Base-by-base conservation (phyloP, 2,113 vertebrate species). In the Sinocyclocheilus anophthalmus region DNA sequence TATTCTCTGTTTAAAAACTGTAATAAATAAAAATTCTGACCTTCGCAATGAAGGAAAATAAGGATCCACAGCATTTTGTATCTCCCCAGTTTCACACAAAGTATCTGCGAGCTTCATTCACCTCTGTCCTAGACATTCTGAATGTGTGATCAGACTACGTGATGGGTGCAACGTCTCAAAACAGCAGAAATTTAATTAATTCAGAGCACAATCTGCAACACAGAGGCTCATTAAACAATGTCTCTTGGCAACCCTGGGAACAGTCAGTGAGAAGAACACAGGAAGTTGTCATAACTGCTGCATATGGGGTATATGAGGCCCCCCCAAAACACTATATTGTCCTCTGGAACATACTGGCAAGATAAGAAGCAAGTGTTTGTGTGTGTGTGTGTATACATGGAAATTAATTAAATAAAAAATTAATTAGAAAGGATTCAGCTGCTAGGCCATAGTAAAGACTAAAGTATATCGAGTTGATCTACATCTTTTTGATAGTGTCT, bases 161-260 rank as follows among this genome's bases (percentile, higher is more conserved):
- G 50, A 65, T 77, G 78, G 61, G 59, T 72, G 63, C 26, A 22
- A 61, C 9, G 30, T 73, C 70, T 86, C 84, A 73, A 48, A 26
- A 20, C 85, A 26, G 57, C 22, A 91, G 92, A 93, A 94, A 94
- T 94, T 93, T 93, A 94, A 95, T 95, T 88, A 93, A 55, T 88
- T 55, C 61, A 61, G 76, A 84, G 69, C 76, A 10, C 73, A 75
- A 77, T 87, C 84, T 88, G 33, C 89, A 82, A 84, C 70, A n/a
- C 45, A 20, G 33, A 20, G 50, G 10, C 89, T 94, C 45, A 88
- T 30, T 89, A 95, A 95, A 94, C 92, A 94, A 6, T 59, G 89
- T 93, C 89, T 86, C 94, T 88, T 70, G 79, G 94, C 94, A 94
- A 95, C 94, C 3, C 45, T 37, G 72, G 4, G 11, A 55, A 45